Base-by-base conservation (phyloP, 2,113 vertebrate genomes). In the Sinocyclocheilus grahami region DNA sequence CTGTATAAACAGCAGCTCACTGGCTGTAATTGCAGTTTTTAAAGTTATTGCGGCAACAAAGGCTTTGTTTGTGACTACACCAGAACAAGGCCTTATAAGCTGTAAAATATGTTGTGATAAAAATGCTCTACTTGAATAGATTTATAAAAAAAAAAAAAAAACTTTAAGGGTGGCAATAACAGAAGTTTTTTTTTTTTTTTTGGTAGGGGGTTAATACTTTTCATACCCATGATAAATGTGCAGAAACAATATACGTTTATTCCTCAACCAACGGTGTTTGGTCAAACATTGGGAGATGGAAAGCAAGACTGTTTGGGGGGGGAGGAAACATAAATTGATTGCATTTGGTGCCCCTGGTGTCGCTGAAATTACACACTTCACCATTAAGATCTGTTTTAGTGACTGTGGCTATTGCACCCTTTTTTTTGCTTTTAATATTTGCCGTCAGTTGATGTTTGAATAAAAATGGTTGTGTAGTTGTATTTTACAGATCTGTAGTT, bases 351-450 rank as follows among this genome's bases (percentile, higher is more conserved):
- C 20, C 77, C 8, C 53, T 5, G 8, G 10, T 60, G 77, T 2
- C 22, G 53, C 51, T 37, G 77, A 37, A 58, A 60, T 60, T 71
- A 62, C 79, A 69, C 22, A 5, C 53, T 27, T 83, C 79, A 72
- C 13, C 2, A 42, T n/a, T 82, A 83, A 85, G 85, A 80, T 83
- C 87, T 76, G 55, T 48, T 86, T 13, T 7, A 7, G 48, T 85
- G 86, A 81, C 80, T 72, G 53, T 39, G 39, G 6, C 39, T 39
- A 6, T 39, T 39, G 39, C 5, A 5, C 39, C 39, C 7, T 37
- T 37, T 4, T 37, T 37, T 37, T 39, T 39, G 39, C 5, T 39
- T 39, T 39, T 39, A 39, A 39, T 39, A 39, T 39, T 37, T 75
- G 42, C 12, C 48, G 16, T 76, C n/a, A 55, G 48, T 39, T 39